Evolutionary conservation across 1,140 invertebrate species (phyloP), one percentile per base, ranked within the genome.

Genomic region (Berghia stephanieae): DNA sequence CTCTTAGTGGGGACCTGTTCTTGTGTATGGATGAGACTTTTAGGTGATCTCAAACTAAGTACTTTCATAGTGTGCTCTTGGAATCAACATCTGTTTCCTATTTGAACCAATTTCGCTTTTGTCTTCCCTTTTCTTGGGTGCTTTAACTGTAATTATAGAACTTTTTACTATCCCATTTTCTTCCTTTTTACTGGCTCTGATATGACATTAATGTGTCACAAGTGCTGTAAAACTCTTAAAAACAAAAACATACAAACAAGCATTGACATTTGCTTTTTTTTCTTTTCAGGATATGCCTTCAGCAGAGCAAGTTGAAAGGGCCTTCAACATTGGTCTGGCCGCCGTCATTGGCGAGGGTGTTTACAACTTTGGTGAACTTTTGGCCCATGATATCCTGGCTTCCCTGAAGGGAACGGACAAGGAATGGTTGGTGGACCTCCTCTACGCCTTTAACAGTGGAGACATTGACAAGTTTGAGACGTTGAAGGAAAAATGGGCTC

Each of bases 351-450:
- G 97, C 13, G 95, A 99, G 85, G 95, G 95, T 49, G 95, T 99
- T 24, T 99, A 99, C 88, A 99, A 99, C 89, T 94, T 99, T 85
- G 98, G 97, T 0, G 98, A 99, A 91, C 90, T 99, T 85, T 87
- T 99, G 40, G 96, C 96, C 31, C 98, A 99, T 92, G 96, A 96
- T 2, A 94, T 99, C 43, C 89, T 99, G 81, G 93, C 96, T 78
- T 93, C 94, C 0, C 90, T 99, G 24, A 94, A 86, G 67, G 92
- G 92, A 13, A 96, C 96, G 0, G 91, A 94, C 27, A 95, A 96
- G 79, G 92, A 93, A 34, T 99, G 98, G 97, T 90, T 99, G 0
- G 91, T 96, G 3, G 94, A 97, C 80, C 90, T 99, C 1, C 90
- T 99, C 0, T 93, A 93, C 85, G 96, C 97, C 0, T 99, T 99